Conservation (phyloP, 23 tunicate species). For the Ascidia mentula region DNA sequence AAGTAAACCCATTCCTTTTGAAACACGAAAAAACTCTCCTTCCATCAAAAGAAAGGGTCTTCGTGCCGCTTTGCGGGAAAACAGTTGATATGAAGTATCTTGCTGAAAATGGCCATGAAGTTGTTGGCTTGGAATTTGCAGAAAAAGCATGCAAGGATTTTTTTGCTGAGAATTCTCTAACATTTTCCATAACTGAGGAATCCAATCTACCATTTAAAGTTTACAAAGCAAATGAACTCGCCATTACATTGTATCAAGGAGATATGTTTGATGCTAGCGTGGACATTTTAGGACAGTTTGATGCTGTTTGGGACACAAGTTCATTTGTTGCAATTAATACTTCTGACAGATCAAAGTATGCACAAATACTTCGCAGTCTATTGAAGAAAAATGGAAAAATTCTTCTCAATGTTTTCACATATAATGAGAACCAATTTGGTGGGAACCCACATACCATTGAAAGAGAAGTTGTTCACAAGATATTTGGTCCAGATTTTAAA, state of each 20-base stretch:
- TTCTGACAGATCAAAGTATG: slow-evolving; percentile 14
- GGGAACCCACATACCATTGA: slow-evolving; percentile 27
- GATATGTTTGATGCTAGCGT: slow-evolving; percentile 27
- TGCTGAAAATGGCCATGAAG: slow-evolving; percentile 46
- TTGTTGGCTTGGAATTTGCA: slow-evolving; percentile 55
- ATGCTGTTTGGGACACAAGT: slow-evolving; percentile 49
- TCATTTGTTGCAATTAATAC: slow-evolving; percentile 39
- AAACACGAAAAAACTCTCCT: neutral
- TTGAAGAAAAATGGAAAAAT: slow-evolving; percentile 3
- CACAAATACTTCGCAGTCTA: slow-evolving; percentile 11
- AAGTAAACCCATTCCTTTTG: neutral
- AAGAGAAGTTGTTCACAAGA: neutral
- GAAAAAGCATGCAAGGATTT: slow-evolving; percentile 27
- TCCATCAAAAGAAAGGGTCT: slow-evolving; percentile 8
- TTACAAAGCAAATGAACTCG: slow-evolving; percentile 20
- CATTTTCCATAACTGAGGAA: neutral
- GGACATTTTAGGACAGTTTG: slow-evolving; percentile 28
- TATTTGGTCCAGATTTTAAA: neutral
- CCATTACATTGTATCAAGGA: slow-evolving; percentile 35
- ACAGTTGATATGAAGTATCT: slow-evolving; percentile 43
- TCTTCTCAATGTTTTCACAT: slow-evolving; percentile 13
- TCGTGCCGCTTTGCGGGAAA: slow-evolving; percentile 55
- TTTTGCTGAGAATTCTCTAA: slow-evolving; percentile 18
- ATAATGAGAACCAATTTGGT: slow-evolving; percentile 16
- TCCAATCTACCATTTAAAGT: neutral